Base-by-base conservation (phyloP, 2,797 vertebrate species). In the Anabacerthia variegaticeps region DNA sequence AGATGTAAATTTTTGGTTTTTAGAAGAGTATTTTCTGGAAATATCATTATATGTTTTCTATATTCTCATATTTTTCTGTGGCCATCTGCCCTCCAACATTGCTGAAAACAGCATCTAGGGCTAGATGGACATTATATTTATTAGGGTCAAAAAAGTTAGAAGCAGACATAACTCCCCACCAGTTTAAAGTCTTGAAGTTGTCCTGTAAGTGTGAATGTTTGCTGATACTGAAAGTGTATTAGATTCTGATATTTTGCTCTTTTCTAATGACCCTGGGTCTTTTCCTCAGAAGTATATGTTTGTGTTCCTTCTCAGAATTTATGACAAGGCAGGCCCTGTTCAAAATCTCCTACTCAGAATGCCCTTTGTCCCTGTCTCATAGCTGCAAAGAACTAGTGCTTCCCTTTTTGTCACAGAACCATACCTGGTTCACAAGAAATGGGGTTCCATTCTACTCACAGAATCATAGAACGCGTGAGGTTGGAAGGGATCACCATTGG, bases 1-100 rank as follows among this genome's bases (percentile, higher is more conserved):
- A 94, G 56, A 92, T 74, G 75, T 49, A 83, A 85, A 83, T 77
- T 15, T 80, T 30, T 77, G 16, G 72, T 91, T 95, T 68, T 75
- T 92, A 88, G 65, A 82, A 54, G 61, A 65, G 22, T 39, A 74
- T 88, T 85, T 77, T 56, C 23, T 48, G 75, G 52, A 89, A 93
- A 54, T 74, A 88, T 46, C 32, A 49, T 52, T 74, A 21, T 13
- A n/a, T 49, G 20, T 59, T 91, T 93, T 71, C 55, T 44, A 46
- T 56, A 14, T 67, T 87, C n/a, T 83, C 43, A 52, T 74, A 44
- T 8, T 66, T 44, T 56, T 55, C 52, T 67, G 22, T 51, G 62
- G 51, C 62, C 65, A 85, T n/a, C 18, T 94, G 71, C 59, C 81
- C 39, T 83, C 5, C 30, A 84, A 85, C 37, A n/a, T 32, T 67